Conservation (phyloP, 2,888 invertebrate species). For the Spilarctia lutea region DNA sequence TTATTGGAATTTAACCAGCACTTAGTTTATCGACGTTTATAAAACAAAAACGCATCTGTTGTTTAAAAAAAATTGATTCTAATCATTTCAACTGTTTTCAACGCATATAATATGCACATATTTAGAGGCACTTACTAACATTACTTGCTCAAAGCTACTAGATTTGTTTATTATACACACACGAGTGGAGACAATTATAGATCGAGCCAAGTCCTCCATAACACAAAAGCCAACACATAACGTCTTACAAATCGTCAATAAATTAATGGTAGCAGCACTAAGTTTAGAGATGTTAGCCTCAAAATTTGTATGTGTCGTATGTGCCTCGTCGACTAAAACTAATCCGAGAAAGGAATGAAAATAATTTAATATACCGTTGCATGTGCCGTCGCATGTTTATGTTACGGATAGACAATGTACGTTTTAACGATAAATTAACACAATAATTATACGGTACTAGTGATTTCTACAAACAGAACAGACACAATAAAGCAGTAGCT, state of each 20-base stretch:
- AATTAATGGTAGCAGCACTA: background rate
- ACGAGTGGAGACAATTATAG: background rate
- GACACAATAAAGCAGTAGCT: background rate
- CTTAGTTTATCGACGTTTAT: background rate
- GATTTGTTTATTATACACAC: background rate
- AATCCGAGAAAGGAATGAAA: slow-evolving; percentile 43
- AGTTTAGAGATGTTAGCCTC: background rate
- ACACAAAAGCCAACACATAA: background rate
- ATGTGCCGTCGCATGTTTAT: slow-evolving; percentile 37
- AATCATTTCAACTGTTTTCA: background rate
- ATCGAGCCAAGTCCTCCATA: background rate
- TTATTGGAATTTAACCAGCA: background rate
- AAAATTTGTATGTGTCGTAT: background rate
- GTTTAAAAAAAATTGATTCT: no score
- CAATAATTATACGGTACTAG: background rate
- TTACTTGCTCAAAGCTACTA: background rate
- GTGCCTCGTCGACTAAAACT: slow-evolving; percentile 13
- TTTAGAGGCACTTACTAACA: background rate
- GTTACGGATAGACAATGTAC: slow-evolving; percentile 26
- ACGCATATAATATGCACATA: background rate
- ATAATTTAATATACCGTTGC: slow-evolving; percentile 44
- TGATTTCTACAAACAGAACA: background rate
- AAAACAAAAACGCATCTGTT: no score
- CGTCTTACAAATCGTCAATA: background rate
- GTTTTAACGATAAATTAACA: slow-evolving; percentile 37